Evolutionary conservation across 2,797 vertebrate genomes (phyloP).

Genomic region (Mus spretus): DNA sequence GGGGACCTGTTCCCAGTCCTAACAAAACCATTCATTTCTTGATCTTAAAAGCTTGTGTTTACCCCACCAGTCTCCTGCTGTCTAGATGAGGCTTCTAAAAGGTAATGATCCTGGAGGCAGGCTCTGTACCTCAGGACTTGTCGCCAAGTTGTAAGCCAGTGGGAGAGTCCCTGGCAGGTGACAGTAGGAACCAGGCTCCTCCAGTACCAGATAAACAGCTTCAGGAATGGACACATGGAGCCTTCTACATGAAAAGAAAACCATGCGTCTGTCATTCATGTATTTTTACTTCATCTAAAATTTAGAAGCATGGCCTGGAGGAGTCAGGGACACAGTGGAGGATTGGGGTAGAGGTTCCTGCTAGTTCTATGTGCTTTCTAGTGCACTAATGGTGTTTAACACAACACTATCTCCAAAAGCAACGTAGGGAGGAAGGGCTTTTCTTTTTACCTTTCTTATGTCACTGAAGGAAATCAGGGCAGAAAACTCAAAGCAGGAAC

Average conservation of each 20-base stretch:
- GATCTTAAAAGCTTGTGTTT: background rate
- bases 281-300: background rate
- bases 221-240: background rate
- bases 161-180: background rate
- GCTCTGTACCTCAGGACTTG: background rate
- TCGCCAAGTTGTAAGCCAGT: background rate
- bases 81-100: background rate
- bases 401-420: no score
- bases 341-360: background rate
- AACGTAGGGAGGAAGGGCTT: background rate
- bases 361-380: background rate
- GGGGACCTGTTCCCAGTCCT: background rate
- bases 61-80: no score
- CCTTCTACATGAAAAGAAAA: background rate
- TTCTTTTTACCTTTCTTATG: background rate
- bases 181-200: fast-evolving
- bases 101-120: background rate
- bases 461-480: background rate
- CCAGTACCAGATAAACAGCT: background rate
- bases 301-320: background rate
- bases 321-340: background rate
- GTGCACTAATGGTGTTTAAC: no score
- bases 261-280: fast-evolving
- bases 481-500: background rate
- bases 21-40: background rate